These are phyloP conservation scores for Zaprionus ornatus DNA, from an alignment of 1,140 invertebrate genomes.

Conservation along the genomic window DNA sequence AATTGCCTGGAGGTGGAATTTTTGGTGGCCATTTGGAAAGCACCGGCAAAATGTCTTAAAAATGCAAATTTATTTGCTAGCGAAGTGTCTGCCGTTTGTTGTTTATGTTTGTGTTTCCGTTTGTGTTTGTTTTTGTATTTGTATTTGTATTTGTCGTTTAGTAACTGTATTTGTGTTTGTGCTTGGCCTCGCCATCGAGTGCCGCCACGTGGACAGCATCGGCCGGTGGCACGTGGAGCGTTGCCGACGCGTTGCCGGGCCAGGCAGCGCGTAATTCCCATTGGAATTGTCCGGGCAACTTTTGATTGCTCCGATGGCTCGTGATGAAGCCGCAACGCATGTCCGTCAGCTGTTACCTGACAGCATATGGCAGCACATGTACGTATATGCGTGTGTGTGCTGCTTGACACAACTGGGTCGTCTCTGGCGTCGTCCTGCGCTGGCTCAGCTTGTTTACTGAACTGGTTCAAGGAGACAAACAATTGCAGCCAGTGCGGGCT, in stretches of 20 bases:
- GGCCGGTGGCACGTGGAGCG: background rate
- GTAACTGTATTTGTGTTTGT: background rate
- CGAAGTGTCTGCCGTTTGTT: slow-evolving; percentile 54
- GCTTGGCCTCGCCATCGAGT: slow-evolving; percentile 2
- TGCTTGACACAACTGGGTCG: slow-evolving; percentile 69
- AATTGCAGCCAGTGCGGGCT: slow-evolving; percentile 49
- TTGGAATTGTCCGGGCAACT: slow-evolving; percentile 32
- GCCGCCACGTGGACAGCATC: slow-evolving; percentile 28
- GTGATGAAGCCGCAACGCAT: slow-evolving; percentile 45
- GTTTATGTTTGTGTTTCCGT: slow-evolving; percentile 40
- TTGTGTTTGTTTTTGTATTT: slow-evolving; percentile 22
- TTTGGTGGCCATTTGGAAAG: background rate
- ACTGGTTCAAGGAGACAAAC: slow-evolving; percentile 80
- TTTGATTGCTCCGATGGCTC: slow-evolving; percentile 40
- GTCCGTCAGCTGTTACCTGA: slow-evolving; percentile 41
- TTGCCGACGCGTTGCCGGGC: background rate
- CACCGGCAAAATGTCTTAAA: slow-evolving; percentile 39
- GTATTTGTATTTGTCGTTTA: slow-evolving; percentile 3
- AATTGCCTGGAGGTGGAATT: slow-evolving; percentile 2
- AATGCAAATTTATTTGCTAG: slow-evolving; percentile 68
- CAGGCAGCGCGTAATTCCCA: slow-evolving; percentile 13
- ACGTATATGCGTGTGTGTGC: slow-evolving; percentile 23
- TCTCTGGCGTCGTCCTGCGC: slow-evolving; percentile 13
- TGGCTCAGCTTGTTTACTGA: slow-evolving; percentile 47
- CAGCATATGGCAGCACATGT: slow-evolving; percentile 5